phyloP scores from a whole-genome alignment of 1,140 invertebrate genomes.

The Drosophila orosa region DNA sequence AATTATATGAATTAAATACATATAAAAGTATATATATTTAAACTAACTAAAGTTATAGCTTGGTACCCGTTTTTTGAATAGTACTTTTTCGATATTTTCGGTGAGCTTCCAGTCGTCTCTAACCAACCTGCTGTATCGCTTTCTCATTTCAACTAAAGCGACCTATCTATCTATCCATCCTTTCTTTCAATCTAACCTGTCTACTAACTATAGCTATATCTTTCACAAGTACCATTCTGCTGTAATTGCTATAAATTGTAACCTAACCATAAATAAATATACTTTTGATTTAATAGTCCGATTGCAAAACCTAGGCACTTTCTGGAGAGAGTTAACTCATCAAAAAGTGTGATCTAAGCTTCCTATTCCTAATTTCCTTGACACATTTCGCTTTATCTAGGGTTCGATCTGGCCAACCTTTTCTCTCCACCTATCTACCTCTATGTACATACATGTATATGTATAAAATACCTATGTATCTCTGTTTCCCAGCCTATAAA shows the following conservation, averaged over 20 bases:
- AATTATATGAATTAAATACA: constrained; percentile 15
- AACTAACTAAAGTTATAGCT: constrained; percentile 33
- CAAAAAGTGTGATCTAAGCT: not conserved
- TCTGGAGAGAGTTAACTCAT: not conserved
- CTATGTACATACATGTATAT: not conserved
- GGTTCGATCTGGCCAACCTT: constrained; percentile 8
- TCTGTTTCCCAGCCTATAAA: constrained; percentile 18
- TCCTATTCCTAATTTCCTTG: not conserved
- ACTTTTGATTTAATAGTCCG: not conserved
- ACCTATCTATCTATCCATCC: not conserved
- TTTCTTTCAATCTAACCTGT: not conserved
- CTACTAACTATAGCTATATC: not conserved
- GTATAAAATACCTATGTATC: constrained; percentile 23
- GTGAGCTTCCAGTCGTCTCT: constrained; percentile 16
- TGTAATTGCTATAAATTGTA: constrained; percentile 1
- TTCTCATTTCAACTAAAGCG: constrained; percentile 8
- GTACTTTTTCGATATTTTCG: constrained; percentile 11
- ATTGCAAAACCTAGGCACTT: not conserved
- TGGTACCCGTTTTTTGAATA: constrained; percentile 5
- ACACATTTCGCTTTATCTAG: not conserved
- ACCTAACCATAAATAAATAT: not conserved
- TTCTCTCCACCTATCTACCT: constrained; percentile 25
- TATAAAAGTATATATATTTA: constrained; percentile 10
- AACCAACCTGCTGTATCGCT: not conserved
- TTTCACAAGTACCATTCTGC: not conserved